Conservation (phyloP, 2,888 invertebrate species). For the Nomada ruficornis region DNA sequence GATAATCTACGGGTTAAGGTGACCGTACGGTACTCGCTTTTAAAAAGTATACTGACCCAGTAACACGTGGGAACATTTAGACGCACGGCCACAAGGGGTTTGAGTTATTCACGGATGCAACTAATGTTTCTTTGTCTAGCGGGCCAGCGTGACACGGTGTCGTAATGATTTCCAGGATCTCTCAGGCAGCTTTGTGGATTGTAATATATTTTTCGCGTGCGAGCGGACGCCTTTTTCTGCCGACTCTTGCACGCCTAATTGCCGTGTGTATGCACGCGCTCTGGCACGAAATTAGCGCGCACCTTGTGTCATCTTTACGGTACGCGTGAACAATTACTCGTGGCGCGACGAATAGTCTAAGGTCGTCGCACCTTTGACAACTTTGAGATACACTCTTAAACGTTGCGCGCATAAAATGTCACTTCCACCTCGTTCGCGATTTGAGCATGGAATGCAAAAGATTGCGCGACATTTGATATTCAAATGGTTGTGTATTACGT, state of each 20-base stretch:
- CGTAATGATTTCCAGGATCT: slow-evolving; percentile 67
- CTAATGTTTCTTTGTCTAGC: slow-evolving; percentile 66
- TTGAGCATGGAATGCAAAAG: background rate
- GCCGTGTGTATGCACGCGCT: slow-evolving; percentile 18
- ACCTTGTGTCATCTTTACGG: slow-evolving; percentile 45
- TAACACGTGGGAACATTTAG: slow-evolving; percentile 75
- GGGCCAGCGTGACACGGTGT: slow-evolving; percentile 56
- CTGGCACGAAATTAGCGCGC: slow-evolving; percentile 48
- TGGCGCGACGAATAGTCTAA: background rate
- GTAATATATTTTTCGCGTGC: slow-evolving; percentile 49
- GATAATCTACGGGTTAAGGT: slow-evolving; percentile 69
- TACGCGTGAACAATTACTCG: slow-evolving; percentile 20
- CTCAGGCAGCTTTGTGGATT: slow-evolving; percentile 48
- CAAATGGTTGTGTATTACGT: background rate
- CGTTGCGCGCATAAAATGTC: background rate
- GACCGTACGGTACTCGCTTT: slow-evolving; percentile 72
- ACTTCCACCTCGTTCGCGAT: background rate
- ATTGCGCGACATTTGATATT: slow-evolving; percentile 1
- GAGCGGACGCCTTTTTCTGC: slow-evolving; percentile 38
- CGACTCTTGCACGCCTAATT: slow-evolving; percentile 60
- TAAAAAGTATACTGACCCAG: slow-evolving; percentile 75
- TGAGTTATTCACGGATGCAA: slow-evolving; percentile 67
- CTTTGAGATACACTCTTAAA: background rate
- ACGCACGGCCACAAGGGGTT: slow-evolving; percentile 45
- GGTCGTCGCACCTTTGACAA: background rate